Base-by-base conservation (phyloP, 2,113 vertebrate species). In the Pituophis catenifer region DNA sequence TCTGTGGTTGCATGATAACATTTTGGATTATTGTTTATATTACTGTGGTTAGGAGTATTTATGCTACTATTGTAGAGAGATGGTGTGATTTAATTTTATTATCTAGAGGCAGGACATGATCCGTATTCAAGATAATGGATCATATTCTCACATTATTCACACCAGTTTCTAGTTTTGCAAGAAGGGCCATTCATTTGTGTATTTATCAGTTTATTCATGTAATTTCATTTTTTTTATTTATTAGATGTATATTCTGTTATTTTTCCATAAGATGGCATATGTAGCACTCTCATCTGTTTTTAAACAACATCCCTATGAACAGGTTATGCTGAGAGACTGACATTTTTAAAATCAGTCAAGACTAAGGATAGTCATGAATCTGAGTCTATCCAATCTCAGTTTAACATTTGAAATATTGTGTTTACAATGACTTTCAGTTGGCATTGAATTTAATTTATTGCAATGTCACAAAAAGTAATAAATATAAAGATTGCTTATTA, bases 61-160 rank as follows among this genome's bases (percentile, higher is more conserved):
- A 54, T 13, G 94, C 29, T 93, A 91, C 55, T 19, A 91, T 55
- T 2, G 21, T 87, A 38, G 92, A 50, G 59, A 93, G 24, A 92
- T 92, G 93, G 5, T 48, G 0, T 88, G 57, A 92, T 92, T 93
- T 90, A 3, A 85, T 95, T 26, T 38, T 24, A 52, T n/a, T 93
- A 96, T 97, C 96, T 1, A 26, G 29, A 19, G 10, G 7, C 0
- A 24, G 44, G 24, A 96, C 97, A 97, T 19, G 44, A 88, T 92
- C 91, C 1, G 8, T 48, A 55, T 53, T 19, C 92, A 58, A 8
- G 93, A 91, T 48, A 92, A 94, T 94, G 21, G 13, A 50, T 26
- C 13, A 33, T 52, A 90, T 90, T 90, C 23, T 52, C 29, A 86
- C 62, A 85, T 33, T 3, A 58, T 52, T 86, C 5, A 10, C 24